These are phyloP conservation scores for Rafetus swinhoei DNA, from an alignment of 2,113 vertebrate genomes.

Conservation along the genomic window DNA sequence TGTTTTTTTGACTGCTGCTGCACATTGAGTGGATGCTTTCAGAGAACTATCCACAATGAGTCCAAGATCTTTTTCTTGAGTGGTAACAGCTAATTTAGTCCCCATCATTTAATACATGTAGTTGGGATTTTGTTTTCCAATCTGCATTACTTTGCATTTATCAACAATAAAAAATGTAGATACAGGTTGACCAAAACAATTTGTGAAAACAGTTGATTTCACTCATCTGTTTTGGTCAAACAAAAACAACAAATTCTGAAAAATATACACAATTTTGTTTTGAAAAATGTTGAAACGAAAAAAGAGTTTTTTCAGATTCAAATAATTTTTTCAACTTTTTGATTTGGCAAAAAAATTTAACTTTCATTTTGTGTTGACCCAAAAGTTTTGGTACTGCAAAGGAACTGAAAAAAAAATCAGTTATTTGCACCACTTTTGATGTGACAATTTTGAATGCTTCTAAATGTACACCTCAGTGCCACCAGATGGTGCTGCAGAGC, in stretches of 20 bases:
- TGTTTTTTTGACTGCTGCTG: too few relatives aligned
- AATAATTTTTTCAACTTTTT: not conserved
- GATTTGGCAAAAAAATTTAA: not conserved
- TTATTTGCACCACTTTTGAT: not conserved
- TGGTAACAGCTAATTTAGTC: too few relatives aligned
- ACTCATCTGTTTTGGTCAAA: not conserved
- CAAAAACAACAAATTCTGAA: not conserved
- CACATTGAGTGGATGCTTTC: too few relatives aligned
- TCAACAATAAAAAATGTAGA: not conserved
- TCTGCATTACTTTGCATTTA: too few relatives aligned
- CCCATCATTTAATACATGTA: too few relatives aligned
- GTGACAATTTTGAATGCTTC: not conserved
- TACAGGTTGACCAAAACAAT: not conserved
- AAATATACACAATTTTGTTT: not conserved
- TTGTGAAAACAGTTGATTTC: not conserved
- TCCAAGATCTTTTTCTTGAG: too few relatives aligned
- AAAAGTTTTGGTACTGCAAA: not conserved
- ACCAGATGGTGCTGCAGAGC: slow-evolving; percentile 35
- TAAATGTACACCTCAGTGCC: not conserved
- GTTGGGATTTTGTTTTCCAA: too few relatives aligned
- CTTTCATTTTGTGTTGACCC: too few relatives aligned
- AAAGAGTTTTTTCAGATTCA: not conserved
- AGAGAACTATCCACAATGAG: too few relatives aligned
- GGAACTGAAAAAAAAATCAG: not conserved
- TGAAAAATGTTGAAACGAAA: not conserved